phyloP scores from a whole-genome alignment of 2,113 vertebrate genomes.

The Alces alces region DNA sequence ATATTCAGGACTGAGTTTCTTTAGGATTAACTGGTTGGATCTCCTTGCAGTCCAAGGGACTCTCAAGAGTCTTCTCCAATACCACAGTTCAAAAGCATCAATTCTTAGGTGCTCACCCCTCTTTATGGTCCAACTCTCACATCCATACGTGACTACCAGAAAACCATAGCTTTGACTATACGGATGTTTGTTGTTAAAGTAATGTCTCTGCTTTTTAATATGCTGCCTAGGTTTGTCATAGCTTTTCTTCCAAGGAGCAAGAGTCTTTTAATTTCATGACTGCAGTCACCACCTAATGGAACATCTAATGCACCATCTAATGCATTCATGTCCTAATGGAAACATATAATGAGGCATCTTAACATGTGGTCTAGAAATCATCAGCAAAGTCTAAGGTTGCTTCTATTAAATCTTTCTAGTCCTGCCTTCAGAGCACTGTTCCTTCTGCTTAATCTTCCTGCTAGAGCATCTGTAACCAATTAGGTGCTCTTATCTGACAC shows the following conservation, averaged over 20 bases:
- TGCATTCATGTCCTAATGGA: background rate
- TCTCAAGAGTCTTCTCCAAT: background rate
- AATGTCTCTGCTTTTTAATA: background rate
- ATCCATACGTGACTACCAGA: background rate
- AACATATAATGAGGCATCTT: background rate
- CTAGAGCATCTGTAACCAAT: background rate
- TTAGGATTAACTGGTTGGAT: background rate
- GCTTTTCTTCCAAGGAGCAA: background rate
- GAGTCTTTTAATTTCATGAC: background rate
- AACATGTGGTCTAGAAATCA: background rate
- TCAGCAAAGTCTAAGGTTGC: background rate
- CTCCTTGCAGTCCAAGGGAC: background rate
- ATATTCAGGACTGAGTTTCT: background rate
- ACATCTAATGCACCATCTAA: background rate
- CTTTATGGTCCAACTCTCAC: background rate
- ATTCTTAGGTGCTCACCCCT: accelerated
- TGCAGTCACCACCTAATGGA: background rate
- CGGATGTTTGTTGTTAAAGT: background rate
- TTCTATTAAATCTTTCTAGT: background rate
- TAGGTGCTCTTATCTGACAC: background rate
- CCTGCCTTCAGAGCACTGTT: background rate
- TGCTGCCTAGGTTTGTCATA: background rate
- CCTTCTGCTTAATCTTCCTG: background rate
- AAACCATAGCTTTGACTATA: background rate
- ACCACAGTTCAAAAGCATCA: background rate